These are phyloP conservation scores for Prenolepis imparis DNA, from an alignment of 2,888 invertebrate species.

Conservation along the genomic window DNA sequence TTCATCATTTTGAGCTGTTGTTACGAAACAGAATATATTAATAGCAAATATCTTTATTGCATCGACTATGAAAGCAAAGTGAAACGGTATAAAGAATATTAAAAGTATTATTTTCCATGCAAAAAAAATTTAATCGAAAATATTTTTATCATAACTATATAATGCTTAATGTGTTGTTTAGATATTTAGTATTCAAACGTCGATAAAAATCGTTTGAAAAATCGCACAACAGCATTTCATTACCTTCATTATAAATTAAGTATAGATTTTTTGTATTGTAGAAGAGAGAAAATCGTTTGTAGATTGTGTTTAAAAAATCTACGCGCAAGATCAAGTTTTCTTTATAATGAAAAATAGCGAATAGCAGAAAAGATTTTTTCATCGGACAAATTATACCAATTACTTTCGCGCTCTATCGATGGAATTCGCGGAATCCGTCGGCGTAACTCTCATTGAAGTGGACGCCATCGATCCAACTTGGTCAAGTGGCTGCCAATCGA, in stretches of 20 bases:
- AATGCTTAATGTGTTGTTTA: neutral
- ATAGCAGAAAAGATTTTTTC: constrained; percentile 31
- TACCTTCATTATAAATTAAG: neutral
- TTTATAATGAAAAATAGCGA: neutral
- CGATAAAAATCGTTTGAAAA: neutral
- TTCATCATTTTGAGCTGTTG: constrained; percentile 21
- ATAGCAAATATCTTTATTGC: neutral
- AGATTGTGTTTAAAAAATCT: neutral
- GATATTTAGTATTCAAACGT: neutral
- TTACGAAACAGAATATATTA: constrained; percentile 5
- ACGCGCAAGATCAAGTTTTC: neutral
- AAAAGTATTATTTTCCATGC: neutral
- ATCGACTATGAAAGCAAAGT: neutral
- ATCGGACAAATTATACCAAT: constrained; percentile 51
- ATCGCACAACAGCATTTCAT: neutral
- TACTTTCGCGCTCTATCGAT: constrained; percentile 53
- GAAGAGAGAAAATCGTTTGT: neutral
- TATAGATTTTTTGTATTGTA: neutral
- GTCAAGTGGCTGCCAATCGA: constrained; percentile 67
- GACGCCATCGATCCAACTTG: constrained; percentile 69
- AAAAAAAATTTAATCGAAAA: neutral
- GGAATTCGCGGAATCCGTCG: constrained; percentile 63
- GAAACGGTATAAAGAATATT: neutral
- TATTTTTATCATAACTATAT: neutral
- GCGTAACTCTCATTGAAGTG: constrained; percentile 64